Evolutionary conservation across 2,888 invertebrate species (phyloP), one percentile per base, ranked within the genome.

Genomic region (Lasioglossum malachurum): DNA sequence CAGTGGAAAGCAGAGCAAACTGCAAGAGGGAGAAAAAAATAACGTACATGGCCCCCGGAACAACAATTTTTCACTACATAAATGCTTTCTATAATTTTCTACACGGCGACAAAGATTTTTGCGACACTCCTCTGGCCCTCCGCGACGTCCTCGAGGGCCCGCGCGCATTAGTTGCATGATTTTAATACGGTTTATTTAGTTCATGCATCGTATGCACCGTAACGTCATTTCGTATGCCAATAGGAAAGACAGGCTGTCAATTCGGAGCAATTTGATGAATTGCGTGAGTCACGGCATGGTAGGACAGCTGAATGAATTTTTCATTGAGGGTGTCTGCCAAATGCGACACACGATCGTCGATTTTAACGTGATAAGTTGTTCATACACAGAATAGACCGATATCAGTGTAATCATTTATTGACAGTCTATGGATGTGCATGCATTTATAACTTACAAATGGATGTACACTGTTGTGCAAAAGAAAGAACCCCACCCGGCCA

Each of bases 281-380:
- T 74, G n/a, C 67, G 38, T 41, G 57, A 60, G 80, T 84, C 86
- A 86, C 86, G 84, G 19, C 71, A 80, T 31, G 64, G 31, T n/a
- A 41, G 27, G 53, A 31, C 46, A 5, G 19, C 10, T 27, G 74
- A 67, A 78, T 80, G 38, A 80, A 84, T 84, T 27, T 72, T 84
- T 86, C 75, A 86, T 41, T 49, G 53, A 14, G 35, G 12, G 64
- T 76, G 69, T 35, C 19, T 46, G 46, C 10, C 14, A 19, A 23
- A 73, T 35, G 27, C 23, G 77, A 80, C 86, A 83, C 60, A 53
- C 38, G 49, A 38, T 16, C 35, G 74, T 23, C 76, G 14, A 73
- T 27, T 38, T 23, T 14, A 69, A 60, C 38, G n/a, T 53, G 38
- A 27, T n/a, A 75, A 71, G n/a, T 27, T n/a, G 16, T 31, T 23